phyloP scores from a whole-genome alignment of 2,113 vertebrate genomes.

The Sialia sialis region DNA sequence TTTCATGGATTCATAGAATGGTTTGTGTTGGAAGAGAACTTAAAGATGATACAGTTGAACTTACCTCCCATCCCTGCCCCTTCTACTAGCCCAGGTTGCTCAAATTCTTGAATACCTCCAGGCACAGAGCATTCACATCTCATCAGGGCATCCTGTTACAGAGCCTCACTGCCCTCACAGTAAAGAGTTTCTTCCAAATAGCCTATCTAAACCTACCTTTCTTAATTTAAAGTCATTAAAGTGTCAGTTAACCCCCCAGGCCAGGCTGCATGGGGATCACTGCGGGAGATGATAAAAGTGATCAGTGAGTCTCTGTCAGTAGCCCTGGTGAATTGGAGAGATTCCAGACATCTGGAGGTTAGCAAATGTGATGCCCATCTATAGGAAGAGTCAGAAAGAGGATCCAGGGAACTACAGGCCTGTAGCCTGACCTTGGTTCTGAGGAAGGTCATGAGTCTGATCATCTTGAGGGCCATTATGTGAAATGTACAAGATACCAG shows the following conservation, averaged over 20 bases:
- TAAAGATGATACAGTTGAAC: background rate
- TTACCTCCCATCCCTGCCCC: background rate
- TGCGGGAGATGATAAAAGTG: background rate
- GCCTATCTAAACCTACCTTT: background rate
- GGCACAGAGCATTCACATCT: background rate
- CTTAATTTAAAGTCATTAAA: background rate
- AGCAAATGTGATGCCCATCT: background rate
- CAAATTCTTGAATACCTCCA: background rate
- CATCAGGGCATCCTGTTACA: background rate
- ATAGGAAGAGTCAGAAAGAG: background rate
- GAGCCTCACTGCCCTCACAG: background rate
- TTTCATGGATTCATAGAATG: background rate
- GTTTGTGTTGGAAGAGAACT: background rate
- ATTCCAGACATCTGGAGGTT: background rate
- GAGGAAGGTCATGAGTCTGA: background rate
- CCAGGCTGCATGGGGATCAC: background rate
- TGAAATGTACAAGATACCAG: background rate
- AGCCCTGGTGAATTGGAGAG: background rate
- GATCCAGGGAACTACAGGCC: background rate
- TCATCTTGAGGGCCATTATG: background rate
- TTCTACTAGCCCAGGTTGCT: background rate
- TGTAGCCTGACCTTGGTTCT: background rate
- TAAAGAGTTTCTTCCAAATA: background rate
- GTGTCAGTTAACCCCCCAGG: background rate
- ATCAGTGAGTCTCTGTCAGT: background rate